A percentile compares a stretch with the other conserved stretches of the same genome.
Conservation (phyloP, 1,140 invertebrate species). For the Arion vulgaris region DNA sequence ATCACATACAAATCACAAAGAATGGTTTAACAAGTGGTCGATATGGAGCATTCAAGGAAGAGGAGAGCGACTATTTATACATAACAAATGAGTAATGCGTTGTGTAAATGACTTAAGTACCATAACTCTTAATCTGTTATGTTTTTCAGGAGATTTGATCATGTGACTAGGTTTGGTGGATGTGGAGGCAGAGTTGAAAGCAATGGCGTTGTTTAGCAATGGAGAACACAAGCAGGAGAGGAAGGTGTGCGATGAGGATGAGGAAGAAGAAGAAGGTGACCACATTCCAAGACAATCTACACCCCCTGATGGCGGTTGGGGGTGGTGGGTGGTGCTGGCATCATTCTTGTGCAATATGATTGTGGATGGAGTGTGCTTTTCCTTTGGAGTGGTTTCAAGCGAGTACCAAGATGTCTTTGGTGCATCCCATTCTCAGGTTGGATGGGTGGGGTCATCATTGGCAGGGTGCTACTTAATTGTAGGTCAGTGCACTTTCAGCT, state of each 20-base stretch:
- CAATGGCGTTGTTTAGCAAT: background rate
- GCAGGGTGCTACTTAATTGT: conserved; percentile 92
- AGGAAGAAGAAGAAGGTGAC: conserved; percentile 48
- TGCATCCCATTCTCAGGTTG: conserved; percentile 79
- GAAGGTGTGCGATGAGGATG: conserved; percentile 5
- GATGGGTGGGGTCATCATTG: conserved; percentile 93
- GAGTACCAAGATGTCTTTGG: conserved; percentile 87
- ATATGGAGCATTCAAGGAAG: no score
- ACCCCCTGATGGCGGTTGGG: conserved; percentile 83
- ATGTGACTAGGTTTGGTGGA: background rate
- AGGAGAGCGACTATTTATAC: no score
- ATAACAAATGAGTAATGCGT: no score
- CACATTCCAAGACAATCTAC: conserved; percentile 41
- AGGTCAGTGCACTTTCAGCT: conserved; percentile 77
- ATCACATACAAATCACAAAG: no score
- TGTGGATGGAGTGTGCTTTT: conserved; percentile 80
- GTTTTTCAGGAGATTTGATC: background rate
- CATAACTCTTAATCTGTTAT: no score
- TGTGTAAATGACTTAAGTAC: no score
- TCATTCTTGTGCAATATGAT: conserved; percentile 94
- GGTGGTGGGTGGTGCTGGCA: conserved; percentile 91
- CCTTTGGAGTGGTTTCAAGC: conserved; percentile 89
- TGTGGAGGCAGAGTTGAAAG: background rate
- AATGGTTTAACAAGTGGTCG: no score
- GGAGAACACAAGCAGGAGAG: conserved; percentile 26